Conservation (phyloP, 2,113 vertebrate genomes). For the Galeopterus variegatus region DNA sequence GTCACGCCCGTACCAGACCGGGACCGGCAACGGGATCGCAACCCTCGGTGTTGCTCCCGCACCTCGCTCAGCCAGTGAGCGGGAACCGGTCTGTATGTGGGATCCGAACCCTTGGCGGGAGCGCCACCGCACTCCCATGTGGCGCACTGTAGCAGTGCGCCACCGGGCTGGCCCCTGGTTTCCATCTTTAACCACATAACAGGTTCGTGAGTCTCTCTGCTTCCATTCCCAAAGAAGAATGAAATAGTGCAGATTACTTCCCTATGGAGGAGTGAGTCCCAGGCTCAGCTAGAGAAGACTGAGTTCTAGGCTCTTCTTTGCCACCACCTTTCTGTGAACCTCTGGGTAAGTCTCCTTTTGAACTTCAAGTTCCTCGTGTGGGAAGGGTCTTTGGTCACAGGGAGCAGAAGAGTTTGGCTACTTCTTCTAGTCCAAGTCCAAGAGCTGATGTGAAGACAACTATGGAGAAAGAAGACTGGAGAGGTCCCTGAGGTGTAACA, state of each 20-base stretch:
- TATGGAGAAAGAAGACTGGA: neutral
- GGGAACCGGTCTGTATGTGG: too few species aligned
- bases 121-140: too few species aligned
- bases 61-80: too few species aligned
- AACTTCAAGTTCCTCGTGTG: neutral
- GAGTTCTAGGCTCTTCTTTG: neutral
- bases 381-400: neutral
- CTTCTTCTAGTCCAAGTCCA: neutral
- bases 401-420: neutral
- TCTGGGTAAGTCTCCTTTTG: neutral
- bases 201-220: neutral
- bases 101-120: too few species aligned
- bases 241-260: neutral
- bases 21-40: too few species aligned
- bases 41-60: too few species aligned
- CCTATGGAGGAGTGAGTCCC: neutral
- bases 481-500: neutral
- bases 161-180: too few species aligned
- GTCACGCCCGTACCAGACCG: too few species aligned
- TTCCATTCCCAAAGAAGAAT: neutral
- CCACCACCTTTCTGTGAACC: neutral
- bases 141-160: too few species aligned
- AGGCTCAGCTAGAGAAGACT: slow-evolving; percentile 4
- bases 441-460: neutral
- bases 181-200: neutral